Evolutionary conservation across 2,113 vertebrate species (phyloP), one percentile per base, ranked within the genome.

Genomic region (Aldabrachelys gigantea): DNA sequence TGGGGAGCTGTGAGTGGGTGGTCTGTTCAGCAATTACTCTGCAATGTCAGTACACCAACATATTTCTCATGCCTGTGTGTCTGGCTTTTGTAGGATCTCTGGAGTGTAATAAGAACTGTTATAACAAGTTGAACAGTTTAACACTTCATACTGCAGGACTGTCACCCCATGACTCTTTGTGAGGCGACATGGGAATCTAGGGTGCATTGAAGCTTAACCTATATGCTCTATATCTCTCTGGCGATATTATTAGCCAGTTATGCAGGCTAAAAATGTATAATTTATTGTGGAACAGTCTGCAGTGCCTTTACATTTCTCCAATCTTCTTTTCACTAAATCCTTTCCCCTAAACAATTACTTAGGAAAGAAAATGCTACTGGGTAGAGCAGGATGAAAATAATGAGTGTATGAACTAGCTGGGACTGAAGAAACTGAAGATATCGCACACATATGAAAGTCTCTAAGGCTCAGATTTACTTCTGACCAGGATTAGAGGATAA

Each of bases 341-440:
- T 24, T 12, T 89, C 76, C 85, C 85, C 72, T 75, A 57, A 97
- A 95, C 8, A 89, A 86, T 80, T 90, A 44, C 49, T 96, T 87
- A 79, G 86, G 76, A 79, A 49, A 82, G n/a, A 90, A 94, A 89
- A 53, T 76, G 41, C 84, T 88, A 91, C 80, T 14, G 41, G 79
- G 72, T 95, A 93, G 81, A 94, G 84, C 62, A 90, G 72, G 84
- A 95, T 91, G 96, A 91, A 96, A 94, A 88, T 87, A 79, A n/a
- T 82, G 24, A 84, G 89, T 80, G 89, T 92, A 47, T 92, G 79
- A 92, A 35, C 75, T 62, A 86, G 10, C 41, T 88, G 35, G 93
- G n/a, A 65, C 57, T 84, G 50, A 27, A 17, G 25, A 92, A 90
- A 93, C 93, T 78, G 38, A 91, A 84, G 8, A 4, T 38, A 75